A percentile compares a stretch with the other conserved stretches of the same genome.
These are phyloP conservation scores for Caenorhabditis afra DNA, from an alignment of 2,888 invertebrate species.

Conservation along the genomic window DNA sequence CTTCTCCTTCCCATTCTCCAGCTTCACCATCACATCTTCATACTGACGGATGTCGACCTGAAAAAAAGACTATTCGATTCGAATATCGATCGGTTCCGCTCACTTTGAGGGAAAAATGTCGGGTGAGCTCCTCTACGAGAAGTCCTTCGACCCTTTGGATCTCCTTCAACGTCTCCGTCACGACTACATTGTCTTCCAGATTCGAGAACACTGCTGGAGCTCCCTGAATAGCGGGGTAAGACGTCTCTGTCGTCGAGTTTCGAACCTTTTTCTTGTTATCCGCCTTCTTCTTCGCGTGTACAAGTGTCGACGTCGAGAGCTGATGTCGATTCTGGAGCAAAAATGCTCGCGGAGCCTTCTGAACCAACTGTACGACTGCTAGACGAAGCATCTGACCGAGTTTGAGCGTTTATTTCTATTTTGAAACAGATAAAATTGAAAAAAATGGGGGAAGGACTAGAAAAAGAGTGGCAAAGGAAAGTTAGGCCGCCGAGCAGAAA, in stretches of 20 bases:
- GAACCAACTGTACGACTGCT: constrained; percentile 26
- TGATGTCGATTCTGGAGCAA: constrained; percentile 3
- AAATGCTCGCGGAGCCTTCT: constrained; percentile 21
- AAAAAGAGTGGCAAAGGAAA: neutral
- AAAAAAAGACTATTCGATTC: constrained; percentile 2
- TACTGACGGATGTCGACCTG: constrained; percentile 74
- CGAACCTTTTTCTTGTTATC: constrained; percentile 52
- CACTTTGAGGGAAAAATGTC: constrained; percentile 65
- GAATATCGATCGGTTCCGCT: too few species aligned
- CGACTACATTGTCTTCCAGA: constrained; percentile 54
- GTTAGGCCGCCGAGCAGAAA: neutral
- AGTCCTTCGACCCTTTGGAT: constrained; percentile 62
- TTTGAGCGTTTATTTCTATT: neutral
- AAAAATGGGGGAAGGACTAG: neutral
- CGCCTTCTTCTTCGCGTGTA: constrained; percentile 37
- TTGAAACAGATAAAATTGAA: neutral
- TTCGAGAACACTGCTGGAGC: constrained; percentile 27
- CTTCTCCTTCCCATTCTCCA: constrained; percentile 73
- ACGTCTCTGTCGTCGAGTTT: too few species aligned
- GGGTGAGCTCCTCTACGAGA: constrained; percentile 52
- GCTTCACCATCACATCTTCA: constrained; percentile 73
- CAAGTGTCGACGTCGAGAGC: constrained; percentile 15
- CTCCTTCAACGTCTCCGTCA: constrained; percentile 63
- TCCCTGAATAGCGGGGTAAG: constrained; percentile 8
- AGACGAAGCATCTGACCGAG: constrained; percentile 22